Evolutionary conservation across 2,888 invertebrate species (phyloP).

Genomic region (Caenorhabditis doughertyi): DNA sequence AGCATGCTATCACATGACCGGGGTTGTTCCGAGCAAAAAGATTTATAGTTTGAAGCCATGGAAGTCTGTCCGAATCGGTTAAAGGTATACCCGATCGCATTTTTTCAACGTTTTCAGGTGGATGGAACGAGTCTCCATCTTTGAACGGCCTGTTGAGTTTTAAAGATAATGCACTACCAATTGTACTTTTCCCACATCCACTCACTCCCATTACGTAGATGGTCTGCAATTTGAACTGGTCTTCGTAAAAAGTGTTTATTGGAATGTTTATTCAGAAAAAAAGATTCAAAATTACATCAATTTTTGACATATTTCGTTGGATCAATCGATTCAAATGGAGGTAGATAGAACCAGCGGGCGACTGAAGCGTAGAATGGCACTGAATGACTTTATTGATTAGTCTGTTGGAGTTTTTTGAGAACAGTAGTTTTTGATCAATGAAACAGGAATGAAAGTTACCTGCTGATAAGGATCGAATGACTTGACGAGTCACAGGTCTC

Average conservation of each 20-base stretch:
- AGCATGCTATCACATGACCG: conserved; percentile 51
- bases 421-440: neutral
- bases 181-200: conserved; percentile 67
- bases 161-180: conserved; percentile 32
- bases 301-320: conserved; percentile 45
- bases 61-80: conserved; percentile 51
- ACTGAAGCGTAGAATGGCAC: conserved; percentile 57
- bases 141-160: conserved; percentile 38
- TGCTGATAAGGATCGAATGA: conserved; percentile 62
- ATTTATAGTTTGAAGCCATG: conserved; percentile 56
- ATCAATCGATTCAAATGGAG: conserved; percentile 56
- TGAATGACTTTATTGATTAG: conserved; percentile 16
- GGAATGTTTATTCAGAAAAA: neutral
- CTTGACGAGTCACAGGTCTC: conserved; percentile 53
- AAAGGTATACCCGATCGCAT: conserved; percentile 49
- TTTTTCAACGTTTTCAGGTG: conserved; percentile 41
- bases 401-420: neutral
- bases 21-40: conserved; percentile 15
- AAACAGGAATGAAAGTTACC: conserved; percentile 32
- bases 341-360: conserved; percentile 60
- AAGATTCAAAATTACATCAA: conserved; percentile 34
- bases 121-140: conserved; percentile 59
- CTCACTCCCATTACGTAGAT: conserved; percentile 63
- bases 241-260: neutral
- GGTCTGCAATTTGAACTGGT: conserved; percentile 16